A percentile compares a stretch with the other conserved stretches of the same genome.
These are phyloP conservation scores for Drosophila parvula DNA, from an alignment of 1,140 invertebrate species.

Conservation along the genomic window DNA sequence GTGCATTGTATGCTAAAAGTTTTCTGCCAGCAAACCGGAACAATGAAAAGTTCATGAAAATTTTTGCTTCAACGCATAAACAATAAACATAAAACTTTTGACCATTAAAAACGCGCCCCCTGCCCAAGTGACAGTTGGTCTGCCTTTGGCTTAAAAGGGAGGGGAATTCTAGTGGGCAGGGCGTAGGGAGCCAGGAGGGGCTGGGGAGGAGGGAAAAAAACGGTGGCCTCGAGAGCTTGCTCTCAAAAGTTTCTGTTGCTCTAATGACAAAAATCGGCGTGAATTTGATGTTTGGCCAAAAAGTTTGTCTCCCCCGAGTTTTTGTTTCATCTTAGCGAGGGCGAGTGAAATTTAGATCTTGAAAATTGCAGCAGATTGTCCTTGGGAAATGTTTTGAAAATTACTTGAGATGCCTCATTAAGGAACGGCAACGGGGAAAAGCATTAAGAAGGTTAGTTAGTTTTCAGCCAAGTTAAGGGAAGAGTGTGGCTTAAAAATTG, in stretches of 20 bases:
- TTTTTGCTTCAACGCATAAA: conserved; percentile 81
- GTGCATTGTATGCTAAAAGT: conserved; percentile 80
- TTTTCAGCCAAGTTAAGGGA: not conserved
- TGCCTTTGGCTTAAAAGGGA: conserved; percentile 9
- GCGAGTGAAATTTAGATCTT: conserved; percentile 43
- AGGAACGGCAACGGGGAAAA: not conserved
- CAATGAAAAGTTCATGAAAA: conserved; percentile 83
- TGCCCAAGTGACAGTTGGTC: conserved; percentile 62
- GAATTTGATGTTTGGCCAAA: conserved; percentile 71
- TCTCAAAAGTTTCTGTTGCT: conserved; percentile 63
- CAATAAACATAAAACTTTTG: conserved; percentile 82
- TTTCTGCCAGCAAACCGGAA: conserved; percentile 77
- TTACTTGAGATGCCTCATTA: conserved; percentile 30
- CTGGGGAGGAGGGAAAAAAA: not conserved
- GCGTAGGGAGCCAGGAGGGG: not conserved
- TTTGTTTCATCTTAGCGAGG: conserved; percentile 26
- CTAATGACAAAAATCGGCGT: conserved; percentile 79
- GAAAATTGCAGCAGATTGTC: conserved; percentile 45
- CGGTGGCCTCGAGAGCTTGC: conserved; percentile 50
- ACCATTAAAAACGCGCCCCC: conserved; percentile 75
- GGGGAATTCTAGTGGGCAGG: not conserved
- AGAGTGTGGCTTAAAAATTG: not conserved
- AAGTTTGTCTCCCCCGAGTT: conserved; percentile 42
- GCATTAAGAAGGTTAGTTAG: not conserved
- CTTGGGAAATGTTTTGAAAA: conserved; percentile 13